Conservation (phyloP, 2,888 invertebrate genomes). For the Platerodrilus igneus region DNA sequence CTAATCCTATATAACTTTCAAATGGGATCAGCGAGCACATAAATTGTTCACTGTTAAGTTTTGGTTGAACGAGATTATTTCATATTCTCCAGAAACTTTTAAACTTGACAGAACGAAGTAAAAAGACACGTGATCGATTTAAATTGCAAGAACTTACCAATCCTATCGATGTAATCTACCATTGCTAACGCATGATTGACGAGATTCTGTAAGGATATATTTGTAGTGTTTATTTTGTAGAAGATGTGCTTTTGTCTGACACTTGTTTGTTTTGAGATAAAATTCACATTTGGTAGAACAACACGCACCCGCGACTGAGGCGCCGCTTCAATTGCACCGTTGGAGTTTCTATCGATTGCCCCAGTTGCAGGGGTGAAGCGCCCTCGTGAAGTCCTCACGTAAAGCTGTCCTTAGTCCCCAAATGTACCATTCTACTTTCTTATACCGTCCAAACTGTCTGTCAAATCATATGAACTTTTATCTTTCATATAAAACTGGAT, state of each 20-base stretch:
- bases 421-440: constrained; percentile 28
- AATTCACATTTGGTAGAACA: constrained; percentile 38
- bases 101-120: constrained; percentile 27
- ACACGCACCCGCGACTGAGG: constrained; percentile 51
- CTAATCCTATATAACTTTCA: constrained; percentile 17
- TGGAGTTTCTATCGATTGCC: constrained; percentile 58
- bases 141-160: constrained; percentile 39
- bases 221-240: constrained; percentile 16
- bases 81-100: constrained; percentile 20
- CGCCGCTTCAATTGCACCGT: constrained; percentile 40
- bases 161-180: constrained; percentile 43
- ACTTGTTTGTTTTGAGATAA: constrained; percentile 38
- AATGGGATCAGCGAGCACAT: neutral
- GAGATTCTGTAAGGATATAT: constrained; percentile 29
- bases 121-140: constrained; percentile 31
- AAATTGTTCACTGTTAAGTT: constrained; percentile 1
- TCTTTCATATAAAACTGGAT: constrained; percentile 22
- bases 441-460: constrained; percentile 23
- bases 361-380: constrained; percentile 55
- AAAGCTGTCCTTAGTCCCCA: constrained; percentile 33
- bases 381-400: constrained; percentile 40
- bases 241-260: constrained; percentile 28
- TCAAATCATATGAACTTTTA: constrained; percentile 22
- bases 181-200: constrained; percentile 31
- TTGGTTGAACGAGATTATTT: constrained; percentile 23